phyloP scores from a whole-genome alignment of 1,140 invertebrate genomes.

The Papilio helenus region DNA sequence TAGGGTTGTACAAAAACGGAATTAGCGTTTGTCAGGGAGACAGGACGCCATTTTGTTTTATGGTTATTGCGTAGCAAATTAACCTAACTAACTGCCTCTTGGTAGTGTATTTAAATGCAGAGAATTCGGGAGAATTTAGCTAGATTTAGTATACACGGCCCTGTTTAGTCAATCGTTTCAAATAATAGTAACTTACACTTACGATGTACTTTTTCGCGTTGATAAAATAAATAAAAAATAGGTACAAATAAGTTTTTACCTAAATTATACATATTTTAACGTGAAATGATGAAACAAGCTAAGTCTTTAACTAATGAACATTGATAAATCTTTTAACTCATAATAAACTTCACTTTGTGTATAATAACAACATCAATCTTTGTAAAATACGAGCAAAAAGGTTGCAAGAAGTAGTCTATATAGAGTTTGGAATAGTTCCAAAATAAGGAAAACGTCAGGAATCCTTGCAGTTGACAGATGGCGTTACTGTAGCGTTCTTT shows the following conservation, averaged over 20 bases:
- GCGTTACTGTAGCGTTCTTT: neutral
- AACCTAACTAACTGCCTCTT: conserved; percentile 13
- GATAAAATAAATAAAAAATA: neutral
- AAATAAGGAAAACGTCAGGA: conserved; percentile 2
- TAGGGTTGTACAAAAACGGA: conserved; percentile 26
- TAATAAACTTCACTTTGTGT: neutral
- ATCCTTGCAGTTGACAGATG: conserved; percentile 14
- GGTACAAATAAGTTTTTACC: neutral
- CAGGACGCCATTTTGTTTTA: conserved; percentile 28
- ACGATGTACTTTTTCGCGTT: neutral
- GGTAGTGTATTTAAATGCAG: conserved; percentile 21
- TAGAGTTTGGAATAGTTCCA: conserved; percentile 9
- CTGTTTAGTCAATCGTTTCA: neutral
- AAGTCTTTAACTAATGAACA: neutral
- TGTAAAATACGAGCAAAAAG: neutral
- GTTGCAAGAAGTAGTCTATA: neutral
- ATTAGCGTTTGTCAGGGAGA: conserved; percentile 26
- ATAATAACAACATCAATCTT: conserved; percentile 19
- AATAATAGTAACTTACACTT: neutral
- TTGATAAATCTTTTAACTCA: conserved; percentile 1
- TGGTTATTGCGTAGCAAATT: conserved; percentile 22
- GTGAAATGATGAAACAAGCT: no score
- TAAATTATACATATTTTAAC: no score
- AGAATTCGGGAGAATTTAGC: neutral
- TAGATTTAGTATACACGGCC: neutral